Conservation (phyloP, 2,797 vertebrate species). For the Pangasius sanitwongsei region DNA sequence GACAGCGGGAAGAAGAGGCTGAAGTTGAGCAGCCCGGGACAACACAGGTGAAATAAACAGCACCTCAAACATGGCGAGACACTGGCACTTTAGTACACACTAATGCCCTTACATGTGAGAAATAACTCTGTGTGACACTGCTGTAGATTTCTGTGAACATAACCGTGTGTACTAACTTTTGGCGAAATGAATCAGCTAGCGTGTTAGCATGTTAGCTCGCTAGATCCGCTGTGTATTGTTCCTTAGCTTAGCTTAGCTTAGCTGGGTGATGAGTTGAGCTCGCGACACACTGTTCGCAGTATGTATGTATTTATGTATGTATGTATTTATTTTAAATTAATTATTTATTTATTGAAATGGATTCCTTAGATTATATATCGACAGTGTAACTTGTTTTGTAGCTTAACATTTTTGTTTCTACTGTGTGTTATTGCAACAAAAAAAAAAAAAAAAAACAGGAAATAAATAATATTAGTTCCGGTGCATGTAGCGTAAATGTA, state of each 20-base stretch:
- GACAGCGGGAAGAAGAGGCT: conserved; percentile 71
- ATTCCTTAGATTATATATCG: not conserved
- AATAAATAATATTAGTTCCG: not conserved
- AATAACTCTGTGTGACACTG: not conserved
- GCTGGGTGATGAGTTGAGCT: not conserved
- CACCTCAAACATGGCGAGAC: not conserved
- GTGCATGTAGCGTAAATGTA: no score
- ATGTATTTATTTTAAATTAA: not conserved
- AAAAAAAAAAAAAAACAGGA: not conserved
- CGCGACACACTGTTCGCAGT: not conserved
- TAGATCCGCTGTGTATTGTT: conserved; percentile 22
- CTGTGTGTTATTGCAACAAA: not conserved
- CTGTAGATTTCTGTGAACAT: not conserved
- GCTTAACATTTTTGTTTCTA: not conserved
- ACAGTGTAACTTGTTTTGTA: not conserved
- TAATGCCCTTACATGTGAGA: no score
- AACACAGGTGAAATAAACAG: conserved; percentile 68
- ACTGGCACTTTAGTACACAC: not conserved
- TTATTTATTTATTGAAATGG: no score
- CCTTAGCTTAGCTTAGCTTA: conserved; percentile 7
- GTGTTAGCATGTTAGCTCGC: conserved; percentile 28
- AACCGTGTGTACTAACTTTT: not conserved
- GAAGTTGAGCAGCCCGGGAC: conserved; percentile 70
- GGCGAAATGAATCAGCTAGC: conserved; percentile 27
- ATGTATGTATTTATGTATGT: not conserved